Evolutionary conservation across 1,140 invertebrate species (phyloP), one percentile per base, ranked within the genome.

Genomic region (Leptinotarsa texana): DNA sequence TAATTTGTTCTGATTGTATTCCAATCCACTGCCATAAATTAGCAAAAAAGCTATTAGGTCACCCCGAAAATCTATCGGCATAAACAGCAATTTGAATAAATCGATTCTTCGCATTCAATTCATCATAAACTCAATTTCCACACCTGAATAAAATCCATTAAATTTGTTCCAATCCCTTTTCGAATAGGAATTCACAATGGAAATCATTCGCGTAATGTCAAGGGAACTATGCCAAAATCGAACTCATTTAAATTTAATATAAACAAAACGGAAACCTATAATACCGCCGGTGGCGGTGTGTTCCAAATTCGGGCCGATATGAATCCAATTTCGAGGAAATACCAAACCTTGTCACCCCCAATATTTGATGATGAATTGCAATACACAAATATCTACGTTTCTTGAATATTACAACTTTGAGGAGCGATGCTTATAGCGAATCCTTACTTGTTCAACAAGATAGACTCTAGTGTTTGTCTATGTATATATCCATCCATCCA

Each of bases 171-270:
- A 17, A 18, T 57, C n/a, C n/a, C 51, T 57, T 42, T 57, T 57
- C 17, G 51, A 57, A 57, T 57, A 15, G 15, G n/a, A 57, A 57
- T 57, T 18, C 51, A 57, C 51, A 57, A 57, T 57, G 15, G 51
- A 15, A 57, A 57, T 57, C 51, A 18, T 57, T 57, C 51, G 51
- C 51, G n/a, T 57, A 15, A 57, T 57, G n/a, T 18, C 51, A 57
- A 57, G n/a, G 51, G 51, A 57, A 57, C n/a, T 57, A 17, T 57
- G 13, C 13, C 51, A 13, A 57, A 57, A 57, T 57, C 51, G 51
- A 57, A 57, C 51, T 57, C 51, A 57, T 57, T 57, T 57, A 15
- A 57, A 57, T 57, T 57, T 57, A 57, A 57, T 57, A 57, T 57
- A 57, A 57, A 57, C 51, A 57, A 57, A 57, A 57, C 51, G 51